phyloP scores from a whole-genome alignment of 2,797 vertebrate genomes.

The Chiloscyllium punctatum region DNA sequence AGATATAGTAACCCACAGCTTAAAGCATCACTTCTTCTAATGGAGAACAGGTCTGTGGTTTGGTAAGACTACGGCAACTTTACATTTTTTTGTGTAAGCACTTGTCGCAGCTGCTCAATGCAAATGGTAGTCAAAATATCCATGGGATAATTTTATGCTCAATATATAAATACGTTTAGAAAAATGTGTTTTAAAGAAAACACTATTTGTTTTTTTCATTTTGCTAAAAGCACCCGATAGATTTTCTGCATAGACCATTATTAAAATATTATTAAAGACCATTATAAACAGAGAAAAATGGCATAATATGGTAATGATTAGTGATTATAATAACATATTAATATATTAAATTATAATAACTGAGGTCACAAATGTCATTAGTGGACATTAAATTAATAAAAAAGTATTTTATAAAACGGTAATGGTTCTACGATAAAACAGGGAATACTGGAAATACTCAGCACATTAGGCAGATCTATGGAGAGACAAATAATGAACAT shows the following conservation, averaged over 20 bases:
- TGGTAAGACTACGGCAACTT: no score
- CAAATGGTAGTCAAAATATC: not conserved
- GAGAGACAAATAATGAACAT: no score
- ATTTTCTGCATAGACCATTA: not conserved
- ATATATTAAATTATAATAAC: not conserved
- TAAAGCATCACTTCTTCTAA: no score
- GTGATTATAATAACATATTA: no score
- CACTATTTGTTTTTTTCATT: not conserved
- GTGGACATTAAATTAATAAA: not conserved
- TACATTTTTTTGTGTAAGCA: not conserved
- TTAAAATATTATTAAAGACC: not conserved
- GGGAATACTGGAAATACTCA: no score
- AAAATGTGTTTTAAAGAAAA: not conserved
- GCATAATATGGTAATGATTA: not conserved
- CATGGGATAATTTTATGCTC: not conserved
- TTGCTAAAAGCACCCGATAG: not conserved
- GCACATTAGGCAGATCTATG: no score
- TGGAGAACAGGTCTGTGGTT: no score
- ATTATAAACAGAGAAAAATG: not conserved
- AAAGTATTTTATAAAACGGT: not conserved
- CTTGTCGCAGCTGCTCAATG: not conserved
- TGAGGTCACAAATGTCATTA: not conserved
- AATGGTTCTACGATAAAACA: not conserved
- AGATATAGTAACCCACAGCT: no score
- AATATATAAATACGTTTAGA: not conserved